Evolutionary conservation across 2,888 invertebrate genomes (phyloP).

Genomic region (Pristionchus mayeri): DNA sequence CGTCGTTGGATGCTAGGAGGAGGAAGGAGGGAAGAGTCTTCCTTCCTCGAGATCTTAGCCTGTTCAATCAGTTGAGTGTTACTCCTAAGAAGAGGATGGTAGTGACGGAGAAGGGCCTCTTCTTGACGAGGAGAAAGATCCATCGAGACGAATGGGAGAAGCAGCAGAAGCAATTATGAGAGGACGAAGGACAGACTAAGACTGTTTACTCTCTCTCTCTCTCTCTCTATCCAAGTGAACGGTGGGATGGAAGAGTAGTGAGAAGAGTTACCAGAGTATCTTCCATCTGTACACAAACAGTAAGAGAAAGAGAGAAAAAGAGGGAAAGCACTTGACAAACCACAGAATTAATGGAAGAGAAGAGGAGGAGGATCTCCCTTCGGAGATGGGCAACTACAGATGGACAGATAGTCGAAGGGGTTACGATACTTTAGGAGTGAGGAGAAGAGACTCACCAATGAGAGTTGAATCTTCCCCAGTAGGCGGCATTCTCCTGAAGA

Average conservation of each 20-base stretch:
- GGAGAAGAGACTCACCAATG: constrained; percentile 7
- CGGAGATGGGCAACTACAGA: too few relatives aligned
- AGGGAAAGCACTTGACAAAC: not conserved
- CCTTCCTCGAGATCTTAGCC: not conserved
- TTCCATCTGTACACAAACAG: constrained; percentile 22
- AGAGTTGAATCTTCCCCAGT: constrained; percentile 35
- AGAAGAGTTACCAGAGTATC: constrained; percentile 42
- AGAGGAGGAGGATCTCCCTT: not conserved
- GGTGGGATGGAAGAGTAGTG: constrained; percentile 23
- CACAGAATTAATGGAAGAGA: constrained; percentile 8
- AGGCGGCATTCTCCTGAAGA: constrained; percentile 36
- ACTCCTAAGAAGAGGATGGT: constrained; percentile 11
- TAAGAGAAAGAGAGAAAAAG: not conserved
- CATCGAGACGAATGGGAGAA: too few relatives aligned
- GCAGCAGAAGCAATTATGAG: too few relatives aligned
- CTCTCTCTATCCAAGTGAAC: constrained; percentile 18
- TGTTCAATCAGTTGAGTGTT: constrained; percentile 21
- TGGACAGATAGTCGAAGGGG: not conserved
- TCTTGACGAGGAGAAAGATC: constrained; percentile 25
- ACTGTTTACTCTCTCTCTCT: constrained; percentile 29
- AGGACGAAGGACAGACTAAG: not conserved
- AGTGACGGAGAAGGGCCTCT: constrained; percentile 39
- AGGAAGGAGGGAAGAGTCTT: not conserved
- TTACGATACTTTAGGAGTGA: not conserved
- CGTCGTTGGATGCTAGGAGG: not conserved